A percentile compares a stretch with the other conserved stretches of the same genome.
Evolutionary conservation across 2,797 vertebrate species (phyloP).

Genomic region (Characodon lateralis): DNA sequence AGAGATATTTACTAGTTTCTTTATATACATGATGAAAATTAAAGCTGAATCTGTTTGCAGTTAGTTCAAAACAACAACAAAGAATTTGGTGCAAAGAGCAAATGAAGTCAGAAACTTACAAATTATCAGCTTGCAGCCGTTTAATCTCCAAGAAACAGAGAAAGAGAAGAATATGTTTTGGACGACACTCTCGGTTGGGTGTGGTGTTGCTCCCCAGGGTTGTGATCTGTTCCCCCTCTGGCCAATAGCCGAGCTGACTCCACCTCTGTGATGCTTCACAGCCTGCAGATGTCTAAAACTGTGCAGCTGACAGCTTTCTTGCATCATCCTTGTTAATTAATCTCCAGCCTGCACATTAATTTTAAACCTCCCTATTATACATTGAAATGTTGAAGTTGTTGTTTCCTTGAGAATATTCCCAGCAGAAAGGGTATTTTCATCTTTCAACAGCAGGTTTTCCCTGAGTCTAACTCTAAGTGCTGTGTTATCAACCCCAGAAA

Average conservation of each 20-base stretch:
- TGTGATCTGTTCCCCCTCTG: slow-evolving; percentile 35
- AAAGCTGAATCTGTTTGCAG: background rate
- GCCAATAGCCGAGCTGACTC: slow-evolving; percentile 55
- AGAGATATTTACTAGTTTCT: background rate
- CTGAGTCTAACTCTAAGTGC: background rate
- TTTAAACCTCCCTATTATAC: no score
- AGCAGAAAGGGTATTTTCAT: background rate
- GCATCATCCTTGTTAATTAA: slow-evolving; percentile 43
- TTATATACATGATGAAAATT: no score
- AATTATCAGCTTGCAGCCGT: slow-evolving; percentile 21
- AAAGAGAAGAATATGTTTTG: slow-evolving; percentile 14
- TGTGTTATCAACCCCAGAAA: background rate
- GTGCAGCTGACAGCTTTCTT: slow-evolving; percentile 53
- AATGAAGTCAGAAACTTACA: slow-evolving; percentile 46
- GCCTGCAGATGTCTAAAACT: slow-evolving; percentile 61
- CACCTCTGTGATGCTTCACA: slow-evolving; percentile 63
- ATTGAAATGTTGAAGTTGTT: background rate
- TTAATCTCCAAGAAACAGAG: slow-evolving; percentile 11
- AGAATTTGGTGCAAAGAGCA: background rate
- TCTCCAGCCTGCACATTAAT: background rate
- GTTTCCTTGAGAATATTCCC: background rate
- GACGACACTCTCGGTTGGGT: slow-evolving; percentile 50
- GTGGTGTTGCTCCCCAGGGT: slow-evolving; percentile 67
- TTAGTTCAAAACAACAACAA: background rate
- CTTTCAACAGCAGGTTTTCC: background rate